phyloP scores from a whole-genome alignment of 1,140 invertebrate genomes.

The Conus betulinus region DNA sequence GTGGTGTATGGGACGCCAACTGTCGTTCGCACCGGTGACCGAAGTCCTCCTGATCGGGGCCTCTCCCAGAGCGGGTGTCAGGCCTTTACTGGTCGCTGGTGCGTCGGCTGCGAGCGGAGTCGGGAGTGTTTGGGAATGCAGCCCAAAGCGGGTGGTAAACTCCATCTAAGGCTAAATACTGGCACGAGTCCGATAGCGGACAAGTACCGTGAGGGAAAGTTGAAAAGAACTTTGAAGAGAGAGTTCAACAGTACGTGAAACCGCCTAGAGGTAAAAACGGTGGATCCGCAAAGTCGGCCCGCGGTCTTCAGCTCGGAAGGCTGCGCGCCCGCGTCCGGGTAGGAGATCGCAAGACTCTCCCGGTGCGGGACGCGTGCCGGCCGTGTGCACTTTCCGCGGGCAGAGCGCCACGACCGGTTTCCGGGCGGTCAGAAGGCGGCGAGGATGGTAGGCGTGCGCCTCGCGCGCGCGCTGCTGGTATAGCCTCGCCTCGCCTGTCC shows the following conservation, averaged over 20 bases:
- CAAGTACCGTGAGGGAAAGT: conserved; percentile 93
- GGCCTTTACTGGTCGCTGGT: no score
- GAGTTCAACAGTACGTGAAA: conserved; percentile 92
- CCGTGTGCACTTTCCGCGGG: conserved; percentile 42
- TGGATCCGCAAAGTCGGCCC: conserved; percentile 80
- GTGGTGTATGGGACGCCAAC: conserved; percentile 81
- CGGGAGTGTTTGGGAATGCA: conserved; percentile 88
- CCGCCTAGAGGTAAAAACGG: conserved; percentile 84
- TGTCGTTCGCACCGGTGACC: no score
- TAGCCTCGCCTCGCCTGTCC: conserved; percentile 19
- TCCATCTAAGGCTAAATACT: conserved; percentile 90
- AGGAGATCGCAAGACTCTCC: background rate
- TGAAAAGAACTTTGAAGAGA: conserved; percentile 93
- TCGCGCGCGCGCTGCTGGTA: conserved; percentile 22
- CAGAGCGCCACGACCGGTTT: conserved; percentile 48
- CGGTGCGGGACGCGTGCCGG: conserved; percentile 18
- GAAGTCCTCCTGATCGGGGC: conserved; percentile 44
- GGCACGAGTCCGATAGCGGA: conserved; percentile 90
- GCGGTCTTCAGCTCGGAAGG: conserved; percentile 66
- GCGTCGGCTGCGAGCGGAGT: no score
- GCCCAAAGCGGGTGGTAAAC: conserved; percentile 88
- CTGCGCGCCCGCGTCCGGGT: background rate
- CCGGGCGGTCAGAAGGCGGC: conserved; percentile 46
- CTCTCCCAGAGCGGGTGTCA: no score
- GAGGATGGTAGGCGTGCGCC: conserved; percentile 42